Conservation (phyloP, 2,797 vertebrate species). For the Synaphobranchus kaupii region DNA sequence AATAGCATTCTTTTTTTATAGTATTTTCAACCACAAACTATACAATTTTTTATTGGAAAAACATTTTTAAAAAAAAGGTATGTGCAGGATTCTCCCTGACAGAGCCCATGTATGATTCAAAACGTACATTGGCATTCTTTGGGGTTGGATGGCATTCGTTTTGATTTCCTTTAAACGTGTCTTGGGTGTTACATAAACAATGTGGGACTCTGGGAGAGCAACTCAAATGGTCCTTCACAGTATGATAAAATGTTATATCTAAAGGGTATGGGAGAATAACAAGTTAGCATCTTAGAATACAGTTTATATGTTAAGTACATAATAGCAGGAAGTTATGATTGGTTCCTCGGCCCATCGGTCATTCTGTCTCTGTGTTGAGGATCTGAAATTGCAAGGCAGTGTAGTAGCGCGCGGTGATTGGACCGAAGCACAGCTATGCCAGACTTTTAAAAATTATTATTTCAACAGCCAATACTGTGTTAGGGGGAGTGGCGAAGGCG, state of each 20-base stretch:
- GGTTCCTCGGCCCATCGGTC: conserved; percentile 7
- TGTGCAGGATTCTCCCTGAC: no score
- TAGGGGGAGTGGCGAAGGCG: conserved; percentile 38
- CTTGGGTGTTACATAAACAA: no score
- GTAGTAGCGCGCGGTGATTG: conserved; percentile 64
- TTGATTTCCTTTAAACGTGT: no score
- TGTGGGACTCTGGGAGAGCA: no score
- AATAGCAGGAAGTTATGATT: conserved; percentile 12
- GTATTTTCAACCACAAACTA: no score
- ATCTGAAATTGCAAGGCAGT: conserved; percentile 53
- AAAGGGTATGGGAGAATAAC: neutral
- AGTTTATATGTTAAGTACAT: conserved; percentile 23
- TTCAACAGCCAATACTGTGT: conserved; percentile 34
- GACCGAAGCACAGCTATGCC: conserved; percentile 74
- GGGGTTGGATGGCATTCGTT: no score
- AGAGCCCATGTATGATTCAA: no score
- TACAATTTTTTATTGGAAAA: no score
- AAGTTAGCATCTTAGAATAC: conserved; percentile 3
- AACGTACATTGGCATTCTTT: no score
- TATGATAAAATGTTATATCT: conserved; percentile 10
- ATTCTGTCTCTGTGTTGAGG: conserved; percentile 36
- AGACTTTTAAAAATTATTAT: conserved; percentile 61
- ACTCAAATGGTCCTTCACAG: conserved; percentile 2
- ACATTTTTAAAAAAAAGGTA: no score
- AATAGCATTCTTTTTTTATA: no score